These are phyloP conservation scores for Callaeas wilsoni DNA, from an alignment of 2,113 vertebrate genomes.

Conservation along the genomic window DNA sequence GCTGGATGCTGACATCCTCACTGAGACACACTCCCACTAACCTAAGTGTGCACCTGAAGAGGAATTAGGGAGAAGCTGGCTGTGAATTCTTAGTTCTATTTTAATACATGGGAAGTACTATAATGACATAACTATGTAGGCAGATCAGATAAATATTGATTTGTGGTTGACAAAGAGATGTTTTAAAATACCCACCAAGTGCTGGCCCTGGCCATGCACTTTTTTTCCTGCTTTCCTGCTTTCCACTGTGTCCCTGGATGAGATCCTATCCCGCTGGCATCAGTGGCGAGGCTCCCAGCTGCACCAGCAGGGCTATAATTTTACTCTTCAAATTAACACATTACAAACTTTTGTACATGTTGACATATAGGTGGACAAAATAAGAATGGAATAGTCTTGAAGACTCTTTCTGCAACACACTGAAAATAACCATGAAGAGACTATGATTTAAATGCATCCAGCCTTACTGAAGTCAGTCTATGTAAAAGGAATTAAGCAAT, in stretches of 20 bases:
- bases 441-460: not conserved
- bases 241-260: not conserved
- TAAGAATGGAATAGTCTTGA: not conserved
- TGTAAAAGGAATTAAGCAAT: not conserved
- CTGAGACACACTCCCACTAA: not conserved
- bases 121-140: not conserved
- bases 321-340: not conserved
- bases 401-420: not conserved
- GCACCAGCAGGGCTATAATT: not conserved
- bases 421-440: not conserved
- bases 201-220: not conserved
- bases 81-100: not conserved
- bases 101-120: not conserved
- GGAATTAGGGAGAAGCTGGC: not conserved
- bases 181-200: not conserved
- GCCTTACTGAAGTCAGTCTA: not conserved
- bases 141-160: not conserved
- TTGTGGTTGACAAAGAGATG: not conserved
- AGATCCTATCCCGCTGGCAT: not conserved
- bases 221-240: not conserved
- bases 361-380: not conserved
- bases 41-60: not conserved
- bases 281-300: not conserved
- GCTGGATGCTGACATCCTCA: not conserved
- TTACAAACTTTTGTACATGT: fast-evolving